Evolutionary conservation across 2,888 invertebrate species (phyloP).

Genomic region (Cerceris rybyensis): DNA sequence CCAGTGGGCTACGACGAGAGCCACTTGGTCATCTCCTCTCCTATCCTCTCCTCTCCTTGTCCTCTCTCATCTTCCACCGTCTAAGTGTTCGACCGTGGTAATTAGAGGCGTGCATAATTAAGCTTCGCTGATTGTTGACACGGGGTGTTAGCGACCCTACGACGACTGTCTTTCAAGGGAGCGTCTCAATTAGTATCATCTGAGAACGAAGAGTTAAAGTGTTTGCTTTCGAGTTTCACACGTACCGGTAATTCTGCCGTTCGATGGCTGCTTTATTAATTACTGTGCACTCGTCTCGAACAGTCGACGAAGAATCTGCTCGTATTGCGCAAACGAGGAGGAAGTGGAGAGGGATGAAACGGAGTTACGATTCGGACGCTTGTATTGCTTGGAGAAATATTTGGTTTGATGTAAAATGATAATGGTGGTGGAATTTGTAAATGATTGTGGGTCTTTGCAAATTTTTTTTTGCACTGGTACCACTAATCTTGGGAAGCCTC

Average conservation of each 20-base stretch:
- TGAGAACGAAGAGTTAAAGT: conserved; percentile 62
- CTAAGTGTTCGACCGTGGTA: conserved; percentile 66
- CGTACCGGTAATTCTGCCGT: conserved; percentile 73
- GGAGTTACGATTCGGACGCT: conserved; percentile 29
- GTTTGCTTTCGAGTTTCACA: conserved; percentile 76
- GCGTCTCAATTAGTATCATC: conserved; percentile 78
- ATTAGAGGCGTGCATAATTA: conserved; percentile 81
- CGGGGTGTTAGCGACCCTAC: conserved; percentile 75
- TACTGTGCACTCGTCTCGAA: conserved; percentile 39
- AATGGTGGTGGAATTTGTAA: too few species aligned
- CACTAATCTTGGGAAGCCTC: too few species aligned
- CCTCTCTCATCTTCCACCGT: conserved; percentile 20
- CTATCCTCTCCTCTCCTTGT: conserved; percentile 1
- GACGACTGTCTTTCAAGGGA: conserved; percentile 79
- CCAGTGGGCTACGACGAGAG: conserved; percentile 11
- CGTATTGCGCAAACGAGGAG: conserved; percentile 2
- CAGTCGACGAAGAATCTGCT: conserved; percentile 36
- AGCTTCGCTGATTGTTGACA: conserved; percentile 78
- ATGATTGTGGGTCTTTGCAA: too few species aligned
- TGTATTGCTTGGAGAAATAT: conserved; percentile 41
- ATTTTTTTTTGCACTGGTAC: too few species aligned
- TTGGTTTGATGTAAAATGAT: conserved; percentile 52
- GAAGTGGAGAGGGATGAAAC: not conserved
- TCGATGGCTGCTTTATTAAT: conserved; percentile 65
- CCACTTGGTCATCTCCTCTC: conserved; percentile 11